Percentiles rank a stretch among this genome's conserved stretches.
Evolutionary conservation across 2,888 invertebrate genomes (phyloP).

Genomic region (Nomada hirtipes): DNA sequence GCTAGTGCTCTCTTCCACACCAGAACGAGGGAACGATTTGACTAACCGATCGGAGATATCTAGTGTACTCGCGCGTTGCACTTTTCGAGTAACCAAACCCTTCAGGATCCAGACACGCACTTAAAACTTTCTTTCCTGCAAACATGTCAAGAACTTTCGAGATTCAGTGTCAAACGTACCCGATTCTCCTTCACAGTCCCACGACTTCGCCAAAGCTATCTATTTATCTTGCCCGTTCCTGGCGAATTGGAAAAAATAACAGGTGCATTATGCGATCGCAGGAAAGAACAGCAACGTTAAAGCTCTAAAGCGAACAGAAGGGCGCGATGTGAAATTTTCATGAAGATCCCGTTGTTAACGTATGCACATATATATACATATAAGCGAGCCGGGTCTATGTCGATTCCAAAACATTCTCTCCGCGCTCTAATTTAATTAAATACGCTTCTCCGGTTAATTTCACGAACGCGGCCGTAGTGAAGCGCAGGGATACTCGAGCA

Average conservation of each 20-base stretch:
- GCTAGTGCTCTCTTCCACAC: background rate
- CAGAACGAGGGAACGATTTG: conserved; percentile 16
- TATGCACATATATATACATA: background rate
- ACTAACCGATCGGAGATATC: conserved; percentile 5
- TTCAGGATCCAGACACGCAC: conserved; percentile 54
- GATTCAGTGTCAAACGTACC: conserved; percentile 30
- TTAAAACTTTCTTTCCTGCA: conserved; percentile 57
- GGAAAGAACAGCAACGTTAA: background rate
- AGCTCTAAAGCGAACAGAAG: background rate
- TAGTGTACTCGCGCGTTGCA: background rate
- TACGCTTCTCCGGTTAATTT: conserved; percentile 60
- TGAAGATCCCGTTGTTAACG: conserved; percentile 7
- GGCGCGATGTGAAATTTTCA: conserved; percentile 28
- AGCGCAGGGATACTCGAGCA: conserved; percentile 52
- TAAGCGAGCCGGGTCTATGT: background rate
- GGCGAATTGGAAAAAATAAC: background rate
- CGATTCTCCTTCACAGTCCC: conserved; percentile 10
- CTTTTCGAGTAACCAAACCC: conserved; percentile 29
- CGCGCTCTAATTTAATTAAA: conserved; percentile 54
- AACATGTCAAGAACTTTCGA: conserved; percentile 27
- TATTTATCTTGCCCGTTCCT: conserved; percentile 24
- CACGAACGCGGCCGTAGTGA: conserved; percentile 32
- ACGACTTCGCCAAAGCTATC: conserved; percentile 1
- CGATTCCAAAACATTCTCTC: conserved; percentile 57
- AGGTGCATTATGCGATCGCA: background rate